Percentiles rank a stretch among this genome's conserved stretches.
These are phyloP conservation scores for Rhinopomastus cyanomelas DNA, from an alignment of 2,113 vertebrate genomes.

Conservation along the genomic window DNA sequence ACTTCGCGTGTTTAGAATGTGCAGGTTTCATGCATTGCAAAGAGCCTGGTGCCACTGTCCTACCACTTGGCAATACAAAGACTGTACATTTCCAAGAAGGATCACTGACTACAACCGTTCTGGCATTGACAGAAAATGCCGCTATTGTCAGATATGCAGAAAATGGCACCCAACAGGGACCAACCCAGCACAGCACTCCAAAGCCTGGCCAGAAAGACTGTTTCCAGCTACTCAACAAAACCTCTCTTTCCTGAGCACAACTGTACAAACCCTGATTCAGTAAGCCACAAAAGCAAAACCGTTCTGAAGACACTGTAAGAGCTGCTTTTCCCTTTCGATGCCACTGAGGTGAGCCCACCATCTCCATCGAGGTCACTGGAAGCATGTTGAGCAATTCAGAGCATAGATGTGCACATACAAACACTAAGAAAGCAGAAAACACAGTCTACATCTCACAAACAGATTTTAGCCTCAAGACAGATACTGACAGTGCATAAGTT, in stretches of 20 bases:
- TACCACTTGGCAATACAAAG: slow-evolving; percentile 42
- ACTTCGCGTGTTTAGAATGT: slow-evolving; percentile 26
- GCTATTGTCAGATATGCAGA: slow-evolving; percentile 60
- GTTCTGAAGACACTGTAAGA: background rate
- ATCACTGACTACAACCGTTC: slow-evolving; percentile 36
- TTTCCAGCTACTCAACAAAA: background rate
- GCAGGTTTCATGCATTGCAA: background rate
- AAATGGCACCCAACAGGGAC: slow-evolving; percentile 19
- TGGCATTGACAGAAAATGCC: slow-evolving; percentile 55
- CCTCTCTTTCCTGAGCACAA: background rate
- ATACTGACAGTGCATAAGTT: background rate
- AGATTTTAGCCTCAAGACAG: background rate
- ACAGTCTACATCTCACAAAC: background rate
- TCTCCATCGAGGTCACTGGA: background rate
- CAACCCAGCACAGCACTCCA: background rate
- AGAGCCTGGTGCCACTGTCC: slow-evolving; percentile 43
- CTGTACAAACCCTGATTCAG: background rate
- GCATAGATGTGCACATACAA: background rate
- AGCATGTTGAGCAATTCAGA: fast-evolving
- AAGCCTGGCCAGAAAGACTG: slow-evolving; percentile 22
- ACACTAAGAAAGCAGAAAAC: background rate
- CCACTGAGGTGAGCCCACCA: background rate
- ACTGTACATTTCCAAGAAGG: slow-evolving; percentile 59
- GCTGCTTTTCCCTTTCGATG: background rate
- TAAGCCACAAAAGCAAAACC: background rate